These are phyloP conservation scores for Otus sunia DNA, from an alignment of 2,113 vertebrate species.

Conservation along the genomic window DNA sequence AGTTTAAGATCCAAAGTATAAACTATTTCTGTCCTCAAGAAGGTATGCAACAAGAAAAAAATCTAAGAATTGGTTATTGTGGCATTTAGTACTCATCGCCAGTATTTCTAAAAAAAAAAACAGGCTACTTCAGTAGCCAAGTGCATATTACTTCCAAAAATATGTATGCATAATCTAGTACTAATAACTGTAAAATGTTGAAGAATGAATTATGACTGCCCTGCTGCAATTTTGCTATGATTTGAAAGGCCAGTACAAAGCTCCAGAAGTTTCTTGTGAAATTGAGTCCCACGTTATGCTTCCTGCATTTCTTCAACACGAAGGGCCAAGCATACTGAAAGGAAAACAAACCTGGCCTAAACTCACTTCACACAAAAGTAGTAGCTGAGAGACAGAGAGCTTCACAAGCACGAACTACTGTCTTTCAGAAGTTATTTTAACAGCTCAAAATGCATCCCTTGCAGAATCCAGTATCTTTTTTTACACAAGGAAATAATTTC, in stretches of 20 bases:
- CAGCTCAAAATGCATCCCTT: background rate
- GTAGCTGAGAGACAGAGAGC: background rate
- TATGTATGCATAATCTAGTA: background rate
- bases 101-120: conserved; percentile 32
- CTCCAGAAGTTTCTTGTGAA: background rate
- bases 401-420: background rate
- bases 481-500: background rate
- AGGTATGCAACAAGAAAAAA: background rate
- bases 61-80: background rate
- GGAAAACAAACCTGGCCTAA: background rate
- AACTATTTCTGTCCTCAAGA: background rate
- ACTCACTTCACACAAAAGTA: background rate
- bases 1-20: background rate
- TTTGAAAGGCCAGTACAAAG: background rate
- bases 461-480: background rate
- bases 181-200: background rate
- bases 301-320: background rate
- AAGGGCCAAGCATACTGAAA: background rate
- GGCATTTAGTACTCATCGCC: conserved; percentile 7
- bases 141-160: background rate
- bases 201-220: background rate
- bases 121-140: background rate
- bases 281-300: background rate
- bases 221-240: background rate
- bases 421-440: background rate